Evolutionary conservation across 1,140 invertebrate genomes (phyloP), one percentile per base, ranked within the genome.

Genomic region (Samia ricini): DNA sequence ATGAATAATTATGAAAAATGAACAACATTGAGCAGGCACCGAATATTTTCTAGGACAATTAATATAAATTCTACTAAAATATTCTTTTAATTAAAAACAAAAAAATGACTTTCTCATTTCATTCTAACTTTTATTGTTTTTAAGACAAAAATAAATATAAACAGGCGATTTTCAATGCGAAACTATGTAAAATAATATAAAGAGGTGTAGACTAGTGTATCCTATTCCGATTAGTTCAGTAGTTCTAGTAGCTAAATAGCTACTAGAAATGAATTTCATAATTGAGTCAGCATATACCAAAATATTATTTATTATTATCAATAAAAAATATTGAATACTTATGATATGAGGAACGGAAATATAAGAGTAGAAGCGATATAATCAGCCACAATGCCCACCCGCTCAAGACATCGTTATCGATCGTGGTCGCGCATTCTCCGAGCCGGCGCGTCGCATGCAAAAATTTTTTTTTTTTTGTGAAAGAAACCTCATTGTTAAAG

Each of bases 321-420:
- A 42, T 15, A 10, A 15, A 42, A 15, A 42, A 15, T 42, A 42
- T 4, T 42, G 15, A 42, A 42, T 42, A n/a, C n/a, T n/a, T n/a
- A 12, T 42, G n/a, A 42, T 42, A 42, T 42, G 10, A 42, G 33
- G 12, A 42, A 69, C 67, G 64, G 51, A 69, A 63, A 62, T 65
- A 65, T 60, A 60, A 56, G 63, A 60, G 56, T 71, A 67, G 63
- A 69, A 60, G 58, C 60, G 63, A 70, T 71, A 70, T 65, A 64
- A 61, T 60, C 33, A 61, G 69, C 69, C 70, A 70, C 64, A 68
- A 71, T 70, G 68, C 70, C 73, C 75, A 77, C 67, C 68, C 71
- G 69, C 72, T 70, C 74, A 78, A 77, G 84, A 86, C 83, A 83
- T 85, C 78, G 79, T 81, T 89, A 89, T 89, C 81, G 86, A 89